Conservation (phyloP, 1,140 invertebrate genomes). For the Harlomillsia oculata region DNA sequence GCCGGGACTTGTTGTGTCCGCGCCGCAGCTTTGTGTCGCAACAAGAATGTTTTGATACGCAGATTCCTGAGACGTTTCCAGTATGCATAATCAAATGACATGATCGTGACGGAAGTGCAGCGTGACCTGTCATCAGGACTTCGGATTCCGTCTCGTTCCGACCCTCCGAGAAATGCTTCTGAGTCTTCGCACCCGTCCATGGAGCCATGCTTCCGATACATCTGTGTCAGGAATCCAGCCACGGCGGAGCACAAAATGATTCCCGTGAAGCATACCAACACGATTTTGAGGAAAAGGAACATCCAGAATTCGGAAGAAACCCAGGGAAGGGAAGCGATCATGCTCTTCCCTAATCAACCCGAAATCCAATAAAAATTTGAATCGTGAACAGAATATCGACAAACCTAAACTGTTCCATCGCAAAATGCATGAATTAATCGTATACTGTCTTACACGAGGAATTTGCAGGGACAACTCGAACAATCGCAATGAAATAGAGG, state of each 20-base stretch:
- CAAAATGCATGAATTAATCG: no score
- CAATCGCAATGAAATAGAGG: constrained; percentile 29
- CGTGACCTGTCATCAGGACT: constrained; percentile 1
- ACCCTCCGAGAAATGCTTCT: no score
- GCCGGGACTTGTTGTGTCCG: constrained; percentile 6
- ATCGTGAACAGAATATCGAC: no score
- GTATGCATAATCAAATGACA: constrained; percentile 32
- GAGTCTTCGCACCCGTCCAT: no score
- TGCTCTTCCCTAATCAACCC: no score
- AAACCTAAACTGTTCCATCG: no score
- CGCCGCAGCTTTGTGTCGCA: constrained; percentile 12
- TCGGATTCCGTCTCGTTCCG: background rate
- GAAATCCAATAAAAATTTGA: no score
- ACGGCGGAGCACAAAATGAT: constrained; percentile 15
- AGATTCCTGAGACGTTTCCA: constrained; percentile 23
- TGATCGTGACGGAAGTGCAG: constrained; percentile 32
- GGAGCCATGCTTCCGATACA: no score
- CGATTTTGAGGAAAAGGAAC: constrained; percentile 24
- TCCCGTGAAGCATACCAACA: constrained; percentile 17
- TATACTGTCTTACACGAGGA: no score
- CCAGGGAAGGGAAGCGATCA: constrained; percentile 3
- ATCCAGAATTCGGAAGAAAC: constrained; percentile 26
- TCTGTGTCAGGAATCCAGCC: no score
- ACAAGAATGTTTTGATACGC: constrained; percentile 29
- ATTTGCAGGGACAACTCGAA: no score